Evolutionary conservation across 2,113 vertebrate genomes (phyloP).

Genomic region (Perca schrenkii): DNA sequence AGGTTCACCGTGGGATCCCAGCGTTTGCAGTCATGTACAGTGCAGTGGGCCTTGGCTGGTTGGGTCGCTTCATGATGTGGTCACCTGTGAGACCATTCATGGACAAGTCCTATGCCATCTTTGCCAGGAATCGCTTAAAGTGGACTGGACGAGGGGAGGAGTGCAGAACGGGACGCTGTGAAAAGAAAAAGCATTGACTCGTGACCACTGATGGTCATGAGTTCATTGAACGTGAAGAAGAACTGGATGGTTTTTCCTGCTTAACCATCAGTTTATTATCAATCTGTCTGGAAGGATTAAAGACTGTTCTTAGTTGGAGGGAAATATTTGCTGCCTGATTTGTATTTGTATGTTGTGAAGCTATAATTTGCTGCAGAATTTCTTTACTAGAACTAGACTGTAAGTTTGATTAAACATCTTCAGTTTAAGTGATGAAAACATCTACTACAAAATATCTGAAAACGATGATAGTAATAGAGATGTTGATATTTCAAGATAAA

Average conservation of each 20-base stretch:
- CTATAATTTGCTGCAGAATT: neutral
- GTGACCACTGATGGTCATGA: neutral
- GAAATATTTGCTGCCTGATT: neutral
- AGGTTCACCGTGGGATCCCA: slow-evolving; percentile 77
- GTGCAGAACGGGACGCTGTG: slow-evolving; percentile 68
- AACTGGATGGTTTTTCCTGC: neutral
- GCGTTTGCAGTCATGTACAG: slow-evolving; percentile 80
- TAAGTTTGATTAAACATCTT: neutral
- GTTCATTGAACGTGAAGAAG: neutral
- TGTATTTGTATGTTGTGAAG: neutral
- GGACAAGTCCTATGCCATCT: slow-evolving; percentile 73
- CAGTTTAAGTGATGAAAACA: neutral
- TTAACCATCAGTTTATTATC: neutral
- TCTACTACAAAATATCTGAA: neutral
- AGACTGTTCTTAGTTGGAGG: neutral
- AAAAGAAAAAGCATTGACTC: slow-evolving; percentile 62
- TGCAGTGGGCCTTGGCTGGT: slow-evolving; percentile 73
- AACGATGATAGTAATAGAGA: neutral
- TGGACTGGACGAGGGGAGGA: slow-evolving; percentile 76
- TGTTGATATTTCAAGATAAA: neutral
- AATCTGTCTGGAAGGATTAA: neutral
- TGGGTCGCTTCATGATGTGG: slow-evolving; percentile 75
- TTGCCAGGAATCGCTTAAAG: slow-evolving; percentile 78
- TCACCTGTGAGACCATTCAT: slow-evolving; percentile 72
- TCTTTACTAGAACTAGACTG: neutral